Evolutionary conservation across 2,888 invertebrate species (phyloP), one percentile per base, ranked within the genome.

Genomic region (Alviniconcha strummeri): DNA sequence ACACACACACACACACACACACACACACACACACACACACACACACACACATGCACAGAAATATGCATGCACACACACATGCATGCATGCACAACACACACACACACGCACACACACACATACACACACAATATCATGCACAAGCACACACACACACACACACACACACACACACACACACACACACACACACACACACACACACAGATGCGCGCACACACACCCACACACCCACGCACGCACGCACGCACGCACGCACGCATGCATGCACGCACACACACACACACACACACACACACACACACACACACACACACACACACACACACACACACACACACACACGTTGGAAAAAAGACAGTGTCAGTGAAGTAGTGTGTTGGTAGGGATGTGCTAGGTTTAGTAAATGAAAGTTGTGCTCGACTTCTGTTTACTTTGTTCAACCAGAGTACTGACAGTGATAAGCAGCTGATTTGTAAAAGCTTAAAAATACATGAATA

Each of bases 231-330:
- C 78, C 57, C 78, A 78, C 78, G 55, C 76, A 76, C 76, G 55
- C 78, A 60, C 75, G 5, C 75, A 6, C 75, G 5, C 75, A 6
- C 75, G 6, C 75, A 6, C 75, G 5, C 78, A 78, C 78, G n/a
- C 78, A 78, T 60, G 7, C 78, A 19, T 60, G 60, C 60, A 78
- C 60, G 19, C 60, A 78, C 78, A 56, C 78, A 78, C 57, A 17
- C 78, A 57, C 77, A 56, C 57, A 75, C 75, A 36, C 15, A 75
- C 52, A 13, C 15, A 75, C 52, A 13, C 15, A 72, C 72, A 72
- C 72, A 72, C 72, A 72, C 72, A 72, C 72, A 72, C 72, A 72
- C 72, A 72, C 72, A 72, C 72, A 72, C 72, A 72, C 72, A 72
- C 72, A 72, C 72, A 72, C 72, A 72, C 72, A 72, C 72, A 72